Percentiles rank a stretch among this genome's conserved stretches.
Conservation (phyloP, 2,797 vertebrate species). For the Erithacus rubecula region DNA sequence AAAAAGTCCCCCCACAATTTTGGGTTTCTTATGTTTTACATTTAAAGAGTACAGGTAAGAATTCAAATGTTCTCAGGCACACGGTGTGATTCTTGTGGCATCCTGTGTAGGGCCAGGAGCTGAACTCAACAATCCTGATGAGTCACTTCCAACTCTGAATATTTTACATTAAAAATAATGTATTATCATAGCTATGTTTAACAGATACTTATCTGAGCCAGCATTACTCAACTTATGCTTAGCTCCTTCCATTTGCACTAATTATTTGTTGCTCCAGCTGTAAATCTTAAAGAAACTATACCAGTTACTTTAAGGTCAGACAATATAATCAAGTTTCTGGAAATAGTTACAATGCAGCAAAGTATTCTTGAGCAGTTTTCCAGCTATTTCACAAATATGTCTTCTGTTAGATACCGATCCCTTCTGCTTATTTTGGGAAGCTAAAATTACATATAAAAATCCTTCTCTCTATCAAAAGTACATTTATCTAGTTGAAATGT, state of each 20-base stretch:
- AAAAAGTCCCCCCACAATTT: fast-evolving
- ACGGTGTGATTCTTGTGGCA: neutral
- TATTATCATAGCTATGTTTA: neutral
- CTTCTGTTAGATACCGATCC: fast-evolving
- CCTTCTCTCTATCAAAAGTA: neutral
- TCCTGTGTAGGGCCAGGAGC: neutral
- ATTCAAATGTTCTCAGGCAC: neutral
- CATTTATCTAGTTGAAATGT: neutral
- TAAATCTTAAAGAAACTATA: neutral
- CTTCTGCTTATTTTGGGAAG: neutral
- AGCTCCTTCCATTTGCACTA: neutral
- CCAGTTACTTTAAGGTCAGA: neutral
- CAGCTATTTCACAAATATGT: neutral
- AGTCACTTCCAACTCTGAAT: neutral
- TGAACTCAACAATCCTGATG: neutral
- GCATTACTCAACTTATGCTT: neutral
- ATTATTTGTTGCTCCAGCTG: neutral
- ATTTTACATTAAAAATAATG: neutral
- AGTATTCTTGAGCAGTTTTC: neutral
- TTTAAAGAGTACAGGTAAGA: too few species aligned
- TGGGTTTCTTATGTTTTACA: too few species aligned
- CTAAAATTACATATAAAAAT: neutral
- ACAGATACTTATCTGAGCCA: neutral
- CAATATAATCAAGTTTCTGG: neutral
- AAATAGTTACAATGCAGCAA: neutral